Evolutionary conservation across 2,113 vertebrate species (phyloP).

Genomic region (Protobothrops mucrosquamatus): DNA sequence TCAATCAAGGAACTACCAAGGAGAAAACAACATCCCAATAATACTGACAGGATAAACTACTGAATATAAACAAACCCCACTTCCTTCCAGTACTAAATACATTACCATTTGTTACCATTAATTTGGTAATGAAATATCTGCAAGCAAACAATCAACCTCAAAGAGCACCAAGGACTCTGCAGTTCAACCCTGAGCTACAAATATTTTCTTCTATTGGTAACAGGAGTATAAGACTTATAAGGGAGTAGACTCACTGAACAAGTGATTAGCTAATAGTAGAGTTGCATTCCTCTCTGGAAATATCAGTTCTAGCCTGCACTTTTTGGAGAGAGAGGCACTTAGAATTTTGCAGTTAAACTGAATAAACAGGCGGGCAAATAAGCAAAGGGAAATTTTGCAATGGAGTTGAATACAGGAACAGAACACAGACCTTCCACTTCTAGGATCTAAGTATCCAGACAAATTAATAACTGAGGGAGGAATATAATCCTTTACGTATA

Average conservation of each 20-base stretch:
- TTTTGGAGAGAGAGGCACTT: not conserved
- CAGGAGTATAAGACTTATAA: not conserved
- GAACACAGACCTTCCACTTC: not conserved
- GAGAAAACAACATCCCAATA: not conserved
- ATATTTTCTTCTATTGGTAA: not conserved
- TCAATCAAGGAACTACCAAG: not conserved
- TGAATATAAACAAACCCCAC: not conserved
- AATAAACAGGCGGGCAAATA: not conserved
- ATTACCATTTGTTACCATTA: not conserved
- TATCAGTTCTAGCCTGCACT: not conserved
- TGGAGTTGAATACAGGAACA: not conserved
- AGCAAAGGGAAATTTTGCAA: not conserved
- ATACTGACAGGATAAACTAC: not conserved
- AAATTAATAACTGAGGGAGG: not conserved
- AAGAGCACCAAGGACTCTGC: not conserved
- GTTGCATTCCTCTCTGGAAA: not conserved
- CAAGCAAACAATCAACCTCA: not conserved
- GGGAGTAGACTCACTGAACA: not conserved
- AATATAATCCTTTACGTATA: not conserved
- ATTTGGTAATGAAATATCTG: not conserved
- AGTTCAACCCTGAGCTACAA: not conserved
- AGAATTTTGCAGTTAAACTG: not conserved
- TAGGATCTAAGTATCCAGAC: not conserved
- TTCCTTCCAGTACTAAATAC: not conserved
- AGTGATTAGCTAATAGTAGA: not conserved